phyloP scores from a whole-genome alignment of 2,797 vertebrate genomes.

The Scomberomorus guttatus region DNA sequence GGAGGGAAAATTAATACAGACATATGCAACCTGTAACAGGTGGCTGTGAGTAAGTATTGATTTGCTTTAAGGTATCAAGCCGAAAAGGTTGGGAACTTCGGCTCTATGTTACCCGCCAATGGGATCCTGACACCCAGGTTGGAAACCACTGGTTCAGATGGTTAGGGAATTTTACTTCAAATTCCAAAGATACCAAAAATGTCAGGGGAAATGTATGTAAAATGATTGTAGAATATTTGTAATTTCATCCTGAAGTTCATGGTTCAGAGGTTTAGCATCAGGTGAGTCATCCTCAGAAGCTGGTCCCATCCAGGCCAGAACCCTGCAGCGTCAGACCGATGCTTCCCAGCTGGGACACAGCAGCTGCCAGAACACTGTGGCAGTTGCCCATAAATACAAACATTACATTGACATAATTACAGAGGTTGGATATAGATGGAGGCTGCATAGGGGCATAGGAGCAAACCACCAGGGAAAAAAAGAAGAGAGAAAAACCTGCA shows the following conservation, averaged over 20 bases:
- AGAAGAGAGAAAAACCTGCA: constrained; percentile 1
- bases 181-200: not conserved
- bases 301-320: not conserved
- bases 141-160: not conserved
- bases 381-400: constrained; percentile 89
- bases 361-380: constrained; percentile 83
- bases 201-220: not conserved
- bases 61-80: not conserved
- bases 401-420: constrained; percentile 87
- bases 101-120: too few species aligned
- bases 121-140: too few species aligned
- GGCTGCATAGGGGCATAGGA: constrained; percentile 66
- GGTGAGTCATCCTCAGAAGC: constrained; percentile 13
- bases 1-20: not conserved
- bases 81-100: not conserved
- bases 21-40: too few species aligned
- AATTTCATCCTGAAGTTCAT: not conserved
- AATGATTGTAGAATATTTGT: not conserved
- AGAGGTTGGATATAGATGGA: constrained; percentile 84
- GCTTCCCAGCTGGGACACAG: constrained; percentile 81
- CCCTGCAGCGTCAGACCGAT: constrained; percentile 56
- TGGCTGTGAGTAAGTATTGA: not conserved
- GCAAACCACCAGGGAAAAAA: constrained; percentile 56
- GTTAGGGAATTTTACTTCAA: not conserved
- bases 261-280: not conserved